A percentile compares a stretch with the other conserved stretches of the same genome.
Evolutionary conservation across 2,113 vertebrate genomes (phyloP).

Genomic region (Lepus americanus): DNA sequence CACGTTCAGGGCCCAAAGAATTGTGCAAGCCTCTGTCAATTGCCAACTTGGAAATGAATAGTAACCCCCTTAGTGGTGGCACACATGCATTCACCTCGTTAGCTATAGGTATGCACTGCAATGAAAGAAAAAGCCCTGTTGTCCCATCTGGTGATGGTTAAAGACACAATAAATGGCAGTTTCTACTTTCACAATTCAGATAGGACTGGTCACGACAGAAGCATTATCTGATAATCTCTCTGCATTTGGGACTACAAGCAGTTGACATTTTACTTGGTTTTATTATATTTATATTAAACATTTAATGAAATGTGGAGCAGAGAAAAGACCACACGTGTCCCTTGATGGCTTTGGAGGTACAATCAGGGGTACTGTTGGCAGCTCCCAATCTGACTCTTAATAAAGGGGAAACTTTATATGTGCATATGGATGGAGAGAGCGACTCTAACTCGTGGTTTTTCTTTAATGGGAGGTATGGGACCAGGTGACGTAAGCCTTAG

Average conservation of each 20-base stretch:
- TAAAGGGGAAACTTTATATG: slow-evolving; percentile 48
- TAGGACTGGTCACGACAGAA: neutral
- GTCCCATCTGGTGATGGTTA: neutral
- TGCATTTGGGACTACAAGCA: neutral
- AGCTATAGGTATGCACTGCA: neutral
- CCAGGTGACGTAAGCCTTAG: neutral
- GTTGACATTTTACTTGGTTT: neutral
- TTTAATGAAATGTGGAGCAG: slow-evolving; percentile 24
- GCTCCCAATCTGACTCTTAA: neutral
- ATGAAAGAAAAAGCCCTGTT: neutral
- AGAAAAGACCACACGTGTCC: neutral
- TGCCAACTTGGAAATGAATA: neutral
- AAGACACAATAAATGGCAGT: neutral
- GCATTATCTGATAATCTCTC: neutral
- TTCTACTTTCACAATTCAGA: neutral
- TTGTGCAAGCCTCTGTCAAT: neutral
- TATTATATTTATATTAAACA: slow-evolving; percentile 47
- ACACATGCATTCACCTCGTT: neutral
- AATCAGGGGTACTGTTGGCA: neutral
- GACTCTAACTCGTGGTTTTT: neutral
- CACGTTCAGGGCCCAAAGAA: neutral
- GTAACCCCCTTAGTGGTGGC: neutral
- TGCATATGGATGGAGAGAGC: neutral
- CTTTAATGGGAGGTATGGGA: neutral
- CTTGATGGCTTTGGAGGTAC: neutral